Conservation (phyloP, 2,113 vertebrate genomes). For the Oenanthe oenanthe region DNA sequence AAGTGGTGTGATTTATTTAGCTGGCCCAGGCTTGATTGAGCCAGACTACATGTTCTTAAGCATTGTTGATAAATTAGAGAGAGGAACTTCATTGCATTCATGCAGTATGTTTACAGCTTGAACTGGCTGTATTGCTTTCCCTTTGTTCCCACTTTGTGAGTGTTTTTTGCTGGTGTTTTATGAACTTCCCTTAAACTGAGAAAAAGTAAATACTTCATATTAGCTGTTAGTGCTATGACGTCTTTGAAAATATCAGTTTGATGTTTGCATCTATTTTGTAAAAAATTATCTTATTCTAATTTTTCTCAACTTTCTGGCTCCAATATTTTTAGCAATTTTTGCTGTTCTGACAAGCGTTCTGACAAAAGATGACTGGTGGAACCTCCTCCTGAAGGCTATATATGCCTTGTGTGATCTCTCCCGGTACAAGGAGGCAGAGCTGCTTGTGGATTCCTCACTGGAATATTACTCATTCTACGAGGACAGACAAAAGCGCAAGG, state of each 20-base stretch:
- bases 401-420: slow-evolving; percentile 85
- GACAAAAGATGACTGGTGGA: slow-evolving; percentile 97
- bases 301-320: background rate
- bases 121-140: background rate
- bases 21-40: background rate
- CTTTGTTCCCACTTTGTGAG: background rate
- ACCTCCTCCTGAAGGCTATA: slow-evolving; percentile 87
- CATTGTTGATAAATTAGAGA: background rate
- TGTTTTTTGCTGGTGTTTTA: background rate
- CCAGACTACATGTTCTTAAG: background rate
- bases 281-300: background rate
- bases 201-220: background rate
- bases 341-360: slow-evolving; percentile 88
- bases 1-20: background rate
- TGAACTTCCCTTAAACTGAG: background rate
- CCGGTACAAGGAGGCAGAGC: slow-evolving; percentile 90
- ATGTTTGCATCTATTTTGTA: background rate
- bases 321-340: slow-evolving; percentile 76
- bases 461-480: slow-evolving; percentile 98
- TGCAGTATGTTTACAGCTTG: background rate
- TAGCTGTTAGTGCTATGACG: background rate
- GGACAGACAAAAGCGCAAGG: slow-evolving; percentile 89
- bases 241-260: background rate
- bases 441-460: slow-evolving; percentile 93
- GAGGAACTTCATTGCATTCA: background rate